Evolutionary conservation across 30 jellyfish, hydroid and myxozoan genomes (phyloP), one percentile per base, ranked within the genome.

Genomic region (Chrysaora quinquecirrha): DNA sequence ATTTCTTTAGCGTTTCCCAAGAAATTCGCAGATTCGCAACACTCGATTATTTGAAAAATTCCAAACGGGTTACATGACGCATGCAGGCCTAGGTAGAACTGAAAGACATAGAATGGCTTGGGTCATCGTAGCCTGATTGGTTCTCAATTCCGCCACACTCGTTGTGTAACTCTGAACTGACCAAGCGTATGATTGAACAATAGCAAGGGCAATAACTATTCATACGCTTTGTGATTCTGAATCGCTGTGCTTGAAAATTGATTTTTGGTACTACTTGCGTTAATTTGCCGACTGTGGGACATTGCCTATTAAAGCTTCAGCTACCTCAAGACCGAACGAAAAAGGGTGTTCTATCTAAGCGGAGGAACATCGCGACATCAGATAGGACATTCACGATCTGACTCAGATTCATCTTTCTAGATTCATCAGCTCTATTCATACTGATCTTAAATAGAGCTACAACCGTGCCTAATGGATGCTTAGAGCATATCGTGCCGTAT

Each of bases 91-190:
- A 38, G 85, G 71, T 70, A 66, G 81, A 76, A 62, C 70, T 70
- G 92, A 70, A 69, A 68, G 92, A 70, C 85, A 65, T 66, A 34
- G 85, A 54, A 52, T 43, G 66, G 33, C 78, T 82, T 82, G 76
- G 92, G 92, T 82, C 92, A 82, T 82, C 92, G 49, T 31, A 82
- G 92, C 73, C 72, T 82, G 85, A 82, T 70, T 61, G 85, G 71
- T 62, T 38, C 31, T 82, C 79, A 82, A 82, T 82, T 38, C 85
- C 80, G 92, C 92, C 92, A 82, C 92, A 82, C 71, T 82, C 79
- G 64, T 4, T 38, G 60, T 30, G 64, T 54, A 33, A 52, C 76
- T 82, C 33, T 20, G 28, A 61, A 10, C 30, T 75, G 73, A 2
- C 66, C 85, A 69, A 24, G 85, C 85, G 72, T 82, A 46, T 21